A percentile compares a stretch with the other conserved stretches of the same genome.
Conservation (phyloP, 2,113 vertebrate genomes). For the Scomber colias region DNA sequence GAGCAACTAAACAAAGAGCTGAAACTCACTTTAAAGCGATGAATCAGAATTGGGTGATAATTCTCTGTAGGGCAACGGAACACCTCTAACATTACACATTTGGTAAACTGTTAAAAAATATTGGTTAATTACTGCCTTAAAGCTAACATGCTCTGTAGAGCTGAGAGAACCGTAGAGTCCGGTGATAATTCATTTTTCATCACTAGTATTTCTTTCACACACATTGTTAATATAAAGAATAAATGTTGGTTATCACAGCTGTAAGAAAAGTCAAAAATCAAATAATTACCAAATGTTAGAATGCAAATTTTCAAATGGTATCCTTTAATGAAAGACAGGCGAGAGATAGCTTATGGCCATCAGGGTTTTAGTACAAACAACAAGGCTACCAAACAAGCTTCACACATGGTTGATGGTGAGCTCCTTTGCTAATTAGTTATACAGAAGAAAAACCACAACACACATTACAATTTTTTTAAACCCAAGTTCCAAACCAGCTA, state of each 20-base stretch:
- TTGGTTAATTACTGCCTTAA: no score
- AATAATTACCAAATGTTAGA: background rate
- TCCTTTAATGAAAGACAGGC: constrained; percentile 14
- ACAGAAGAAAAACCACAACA: constrained; percentile 24
- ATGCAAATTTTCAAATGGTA: constrained; percentile 13
- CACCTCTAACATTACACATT: no score
- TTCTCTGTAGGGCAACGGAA: no score
- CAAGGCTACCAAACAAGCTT: constrained; percentile 41
- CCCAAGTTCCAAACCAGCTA: constrained; percentile 45
- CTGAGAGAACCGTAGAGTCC: background rate
- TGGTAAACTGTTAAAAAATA: no score
- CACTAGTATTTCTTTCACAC: background rate
- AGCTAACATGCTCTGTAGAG: background rate
- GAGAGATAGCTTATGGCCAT: constrained; percentile 27
- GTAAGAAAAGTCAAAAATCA: background rate
- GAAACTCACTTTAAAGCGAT: no score
- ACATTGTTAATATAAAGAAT: background rate
- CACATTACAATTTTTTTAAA: constrained; percentile 57
- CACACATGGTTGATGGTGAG: constrained; percentile 57
- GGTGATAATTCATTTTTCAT: background rate
- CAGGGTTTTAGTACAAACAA: constrained; percentile 45
- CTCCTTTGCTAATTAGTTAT: constrained; percentile 66
- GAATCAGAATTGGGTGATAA: no score
- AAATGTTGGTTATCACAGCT: background rate
- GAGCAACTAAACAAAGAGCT: no score